Evolutionary conservation across 2,113 vertebrate species (phyloP).

Genomic region (Dasyprocta punctata): DNA sequence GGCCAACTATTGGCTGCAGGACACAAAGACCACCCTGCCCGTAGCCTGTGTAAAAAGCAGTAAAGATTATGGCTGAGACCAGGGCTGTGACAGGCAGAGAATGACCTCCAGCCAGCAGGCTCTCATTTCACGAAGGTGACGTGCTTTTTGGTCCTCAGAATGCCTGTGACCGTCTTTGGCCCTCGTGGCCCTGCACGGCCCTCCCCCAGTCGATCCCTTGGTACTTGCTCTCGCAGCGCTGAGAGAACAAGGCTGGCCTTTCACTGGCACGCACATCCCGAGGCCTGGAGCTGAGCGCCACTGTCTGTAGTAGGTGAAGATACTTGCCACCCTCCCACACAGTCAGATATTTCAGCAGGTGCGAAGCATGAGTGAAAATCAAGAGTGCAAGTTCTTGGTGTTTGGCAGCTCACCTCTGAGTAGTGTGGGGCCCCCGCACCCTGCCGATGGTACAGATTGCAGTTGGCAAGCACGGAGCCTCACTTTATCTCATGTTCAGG

Average conservation of each 20-base stretch:
- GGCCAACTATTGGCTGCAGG: rapidly evolving
- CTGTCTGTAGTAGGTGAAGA: rapidly evolving
- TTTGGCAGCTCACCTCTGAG: not conserved
- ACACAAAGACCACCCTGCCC: not conserved
- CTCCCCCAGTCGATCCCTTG: not conserved
- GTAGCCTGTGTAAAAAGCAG: rapidly evolving
- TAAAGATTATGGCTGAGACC: not conserved
- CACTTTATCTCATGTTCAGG: not conserved
- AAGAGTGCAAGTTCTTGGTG: rapidly evolving
- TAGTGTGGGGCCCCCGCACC: rapidly evolving
- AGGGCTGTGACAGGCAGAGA: rapidly evolving
- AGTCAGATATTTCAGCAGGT: not conserved
- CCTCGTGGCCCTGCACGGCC: too few species aligned
- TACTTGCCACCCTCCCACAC: not conserved
- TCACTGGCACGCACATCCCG: not conserved
- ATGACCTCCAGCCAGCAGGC: rapidly evolving
- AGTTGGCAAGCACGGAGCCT: not conserved
- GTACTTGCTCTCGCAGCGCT: rapidly evolving
- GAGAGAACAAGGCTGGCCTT: not conserved
- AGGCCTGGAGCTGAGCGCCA: not conserved
- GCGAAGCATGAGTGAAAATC: not conserved
- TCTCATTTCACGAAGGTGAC: too few species aligned
- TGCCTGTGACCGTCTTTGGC: not conserved
- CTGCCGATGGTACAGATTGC: too few species aligned
- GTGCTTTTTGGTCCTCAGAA: not conserved